These are phyloP conservation scores for Drosophila nr. medialis DNA, from an alignment of 2,888 invertebrate species.

Conservation along the genomic window DNA sequence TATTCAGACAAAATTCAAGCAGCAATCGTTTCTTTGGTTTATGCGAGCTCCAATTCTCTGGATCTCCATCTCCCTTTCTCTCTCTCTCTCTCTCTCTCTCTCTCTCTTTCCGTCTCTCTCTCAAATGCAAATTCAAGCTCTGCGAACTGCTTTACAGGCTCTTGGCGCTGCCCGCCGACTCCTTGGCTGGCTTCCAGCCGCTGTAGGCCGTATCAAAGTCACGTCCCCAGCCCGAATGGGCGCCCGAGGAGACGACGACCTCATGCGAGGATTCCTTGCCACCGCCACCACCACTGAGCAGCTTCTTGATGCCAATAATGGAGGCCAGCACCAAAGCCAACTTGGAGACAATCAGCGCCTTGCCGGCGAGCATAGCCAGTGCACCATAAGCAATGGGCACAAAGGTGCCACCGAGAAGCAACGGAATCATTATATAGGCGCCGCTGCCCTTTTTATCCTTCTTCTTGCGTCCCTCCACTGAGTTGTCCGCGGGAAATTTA, in stretches of 20 bases:
- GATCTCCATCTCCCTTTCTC: neutral
- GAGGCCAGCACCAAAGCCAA: slow-evolving; percentile 92
- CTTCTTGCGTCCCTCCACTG: slow-evolving; percentile 86
- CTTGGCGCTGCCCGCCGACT: slow-evolving; percentile 66
- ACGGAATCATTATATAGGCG: slow-evolving; percentile 91
- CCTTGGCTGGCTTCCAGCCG: slow-evolving; percentile 85
- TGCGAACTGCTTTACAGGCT: slow-evolving; percentile 67
- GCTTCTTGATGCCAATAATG: slow-evolving; percentile 93
- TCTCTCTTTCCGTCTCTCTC: neutral
- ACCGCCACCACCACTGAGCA: slow-evolving; percentile 88
- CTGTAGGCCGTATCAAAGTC: slow-evolving; percentile 88
- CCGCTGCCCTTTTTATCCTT: slow-evolving; percentile 88
- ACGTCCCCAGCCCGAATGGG: slow-evolving; percentile 91
- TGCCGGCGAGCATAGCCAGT: slow-evolving; percentile 92
- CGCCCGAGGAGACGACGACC: slow-evolving; percentile 89
- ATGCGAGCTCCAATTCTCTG: slow-evolving; percentile 20
- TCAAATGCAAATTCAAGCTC: slow-evolving; percentile 59
- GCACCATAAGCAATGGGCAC: slow-evolving; percentile 93
- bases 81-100: slow-evolving; percentile 1
- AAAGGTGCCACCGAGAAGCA: slow-evolving; percentile 92
- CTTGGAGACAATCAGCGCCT: slow-evolving; percentile 93
- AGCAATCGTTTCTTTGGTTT: slow-evolving; percentile 75
- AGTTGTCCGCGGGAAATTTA: slow-evolving; percentile 88
- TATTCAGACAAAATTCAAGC: slow-evolving; percentile 67
- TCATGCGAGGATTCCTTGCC: slow-evolving; percentile 89